Evolutionary conservation across 37 sponge, comb jelly and placozoan genomes (phyloP).

Genomic region (Eunapius fragilis): DNA sequence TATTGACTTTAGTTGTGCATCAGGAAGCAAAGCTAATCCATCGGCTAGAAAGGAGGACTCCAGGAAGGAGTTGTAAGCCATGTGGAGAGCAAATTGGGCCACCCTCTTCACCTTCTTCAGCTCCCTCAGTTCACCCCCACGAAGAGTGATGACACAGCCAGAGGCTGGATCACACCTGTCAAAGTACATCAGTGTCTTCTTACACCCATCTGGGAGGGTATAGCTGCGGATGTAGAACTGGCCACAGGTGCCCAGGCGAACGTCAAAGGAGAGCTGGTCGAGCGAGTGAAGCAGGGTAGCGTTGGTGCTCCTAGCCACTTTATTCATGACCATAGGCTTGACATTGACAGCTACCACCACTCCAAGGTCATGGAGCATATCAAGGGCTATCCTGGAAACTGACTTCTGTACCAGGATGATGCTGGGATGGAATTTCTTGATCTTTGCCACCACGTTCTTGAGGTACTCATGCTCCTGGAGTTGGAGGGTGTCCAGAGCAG

Average conservation of each 20-base stretch:
- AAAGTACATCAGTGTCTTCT: conserved; percentile 93
- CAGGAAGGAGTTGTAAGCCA: conserved; percentile 76
- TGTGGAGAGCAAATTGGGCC: conserved; percentile 61
- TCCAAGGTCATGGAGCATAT: conserved; percentile 80
- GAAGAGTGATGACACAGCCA: conserved; percentile 83
- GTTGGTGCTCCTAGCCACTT: conserved; percentile 81
- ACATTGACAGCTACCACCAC: conserved; percentile 89
- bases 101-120: conserved; percentile 87
- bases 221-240: conserved; percentile 78
- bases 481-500: conserved; percentile 83
- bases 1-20: neutral
- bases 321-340: conserved; percentile 82
- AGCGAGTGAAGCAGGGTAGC: conserved; percentile 79
- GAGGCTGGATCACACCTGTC: conserved; percentile 75
- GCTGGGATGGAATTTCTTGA: conserved; percentile 74
- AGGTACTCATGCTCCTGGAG: conserved; percentile 91
- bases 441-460: conserved; percentile 73
- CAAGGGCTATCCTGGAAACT: conserved; percentile 82
- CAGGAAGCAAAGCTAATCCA: conserved; percentile 40
- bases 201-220: conserved; percentile 64
- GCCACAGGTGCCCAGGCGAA: conserved; percentile 82
- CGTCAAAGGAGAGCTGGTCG: conserved; percentile 78
- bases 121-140: conserved; percentile 65
- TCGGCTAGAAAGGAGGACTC: conserved; percentile 78
- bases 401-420: conserved; percentile 94